Evolutionary conservation across 2,888 invertebrate species (phyloP).

Genomic region (Cactoblastis cactorum): DNA sequence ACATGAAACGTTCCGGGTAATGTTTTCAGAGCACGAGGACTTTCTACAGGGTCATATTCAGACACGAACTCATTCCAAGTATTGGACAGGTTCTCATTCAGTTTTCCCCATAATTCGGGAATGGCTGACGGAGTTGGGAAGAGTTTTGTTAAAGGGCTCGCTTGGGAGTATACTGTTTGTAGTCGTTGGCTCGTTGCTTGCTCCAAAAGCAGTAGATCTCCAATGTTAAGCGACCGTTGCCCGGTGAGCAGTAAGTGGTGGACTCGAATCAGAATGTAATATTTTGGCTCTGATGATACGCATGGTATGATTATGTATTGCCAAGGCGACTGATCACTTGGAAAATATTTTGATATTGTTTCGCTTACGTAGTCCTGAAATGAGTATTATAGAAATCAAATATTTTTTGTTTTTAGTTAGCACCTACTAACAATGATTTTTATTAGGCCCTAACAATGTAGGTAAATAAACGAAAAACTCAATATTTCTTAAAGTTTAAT

Average conservation of each 20-base stretch:
- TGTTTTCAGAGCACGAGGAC: slow-evolving; percentile 81
- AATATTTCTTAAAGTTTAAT: too few relatives aligned
- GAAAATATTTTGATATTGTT: slow-evolving; percentile 86
- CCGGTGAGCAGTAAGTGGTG: slow-evolving; percentile 88
- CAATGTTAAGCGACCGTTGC: slow-evolving; percentile 84
- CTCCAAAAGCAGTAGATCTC: slow-evolving; percentile 84
- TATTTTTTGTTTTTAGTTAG: not conserved
- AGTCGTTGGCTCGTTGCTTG: slow-evolving; percentile 52
- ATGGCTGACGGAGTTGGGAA: slow-evolving; percentile 81
- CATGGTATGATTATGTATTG: slow-evolving; percentile 87
- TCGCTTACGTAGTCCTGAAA: slow-evolving; percentile 88
- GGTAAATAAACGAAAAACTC: too few relatives aligned
- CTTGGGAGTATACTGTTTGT: slow-evolving; percentile 42
- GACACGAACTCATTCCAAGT: slow-evolving; percentile 90
- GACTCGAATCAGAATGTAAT: slow-evolving; percentile 84
- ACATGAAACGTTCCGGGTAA: slow-evolving; percentile 80
- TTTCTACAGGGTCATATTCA: slow-evolving; percentile 87
- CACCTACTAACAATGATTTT: too few relatives aligned
- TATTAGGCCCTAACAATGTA: too few relatives aligned
- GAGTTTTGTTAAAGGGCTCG: slow-evolving; percentile 75
- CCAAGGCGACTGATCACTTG: slow-evolving; percentile 87
- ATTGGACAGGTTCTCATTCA: slow-evolving; percentile 84
- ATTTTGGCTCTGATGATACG: slow-evolving; percentile 73
- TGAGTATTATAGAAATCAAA: not conserved
- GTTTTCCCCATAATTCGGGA: slow-evolving; percentile 82